A percentile compares a stretch with the other conserved stretches of the same genome.
phyloP scores from a whole-genome alignment of 1,140 invertebrate species.

The Eurosta solidaginis region DNA sequence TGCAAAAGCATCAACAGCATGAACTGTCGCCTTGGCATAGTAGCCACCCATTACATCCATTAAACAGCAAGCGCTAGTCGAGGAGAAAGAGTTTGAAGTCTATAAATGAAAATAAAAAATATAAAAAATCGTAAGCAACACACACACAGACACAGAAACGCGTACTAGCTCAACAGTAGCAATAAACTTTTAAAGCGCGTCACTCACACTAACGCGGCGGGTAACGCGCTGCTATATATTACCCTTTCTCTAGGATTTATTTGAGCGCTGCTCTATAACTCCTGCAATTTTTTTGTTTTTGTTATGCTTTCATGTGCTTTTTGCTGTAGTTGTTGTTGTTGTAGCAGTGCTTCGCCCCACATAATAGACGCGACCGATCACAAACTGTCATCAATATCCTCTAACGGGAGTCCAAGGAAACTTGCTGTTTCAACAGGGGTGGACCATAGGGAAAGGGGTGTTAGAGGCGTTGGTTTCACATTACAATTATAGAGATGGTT shows the following conservation, averaged over 20 bases:
- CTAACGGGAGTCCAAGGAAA: too few species aligned
- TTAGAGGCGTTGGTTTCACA: too few species aligned
- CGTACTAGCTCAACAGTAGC: not conserved
- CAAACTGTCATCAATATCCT: too few species aligned
- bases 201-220: not conserved
- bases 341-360: too few species aligned
- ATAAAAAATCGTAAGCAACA: not conserved
- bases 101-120: too few species aligned
- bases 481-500: too few species aligned
- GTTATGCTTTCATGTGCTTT: slow-evolving; percentile 35
- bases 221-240: not conserved
- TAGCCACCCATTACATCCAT: not conserved
- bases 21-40: not conserved
- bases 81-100: too few species aligned
- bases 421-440: too few species aligned
- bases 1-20: slow-evolving; percentile 33
- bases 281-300: too few species aligned
- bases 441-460: too few species aligned
- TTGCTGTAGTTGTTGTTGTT: slow-evolving; percentile 34
- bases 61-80: not conserved
- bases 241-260: not conserved
- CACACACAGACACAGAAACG: not conserved
- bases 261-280: not conserved
- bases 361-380: too few species aligned
- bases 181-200: not conserved